Evolutionary conservation across 2,113 vertebrate genomes (phyloP).

Genomic region (Strix uralensis): DNA sequence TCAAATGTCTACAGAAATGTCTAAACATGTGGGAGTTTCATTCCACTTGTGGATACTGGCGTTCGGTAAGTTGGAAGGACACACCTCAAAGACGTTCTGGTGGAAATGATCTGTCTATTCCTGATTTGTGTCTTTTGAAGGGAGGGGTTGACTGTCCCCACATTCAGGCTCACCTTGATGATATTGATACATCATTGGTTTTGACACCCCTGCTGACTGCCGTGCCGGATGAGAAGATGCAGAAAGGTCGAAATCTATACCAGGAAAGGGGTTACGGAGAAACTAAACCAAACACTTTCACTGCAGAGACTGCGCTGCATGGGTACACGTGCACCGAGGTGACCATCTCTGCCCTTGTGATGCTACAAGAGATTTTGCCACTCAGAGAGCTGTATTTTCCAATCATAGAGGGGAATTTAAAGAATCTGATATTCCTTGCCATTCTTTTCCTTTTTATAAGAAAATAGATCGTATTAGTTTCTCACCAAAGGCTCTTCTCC

Average conservation of each 20-base stretch:
- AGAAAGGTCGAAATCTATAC: background rate
- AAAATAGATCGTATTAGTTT: background rate
- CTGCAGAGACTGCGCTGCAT: too few species aligned
- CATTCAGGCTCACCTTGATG: background rate
- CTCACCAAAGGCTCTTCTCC: background rate
- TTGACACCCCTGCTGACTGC: background rate
- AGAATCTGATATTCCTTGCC: background rate
- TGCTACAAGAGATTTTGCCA: background rate
- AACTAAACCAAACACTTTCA: rapidly evolving
- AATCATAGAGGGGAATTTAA: background rate
- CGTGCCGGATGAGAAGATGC: background rate
- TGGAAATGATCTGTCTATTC: background rate
- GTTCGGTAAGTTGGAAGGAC: background rate
- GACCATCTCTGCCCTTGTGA: background rate
- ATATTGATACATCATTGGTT: background rate
- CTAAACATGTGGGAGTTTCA: background rate
- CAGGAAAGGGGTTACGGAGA: background rate
- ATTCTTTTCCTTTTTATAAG: background rate
- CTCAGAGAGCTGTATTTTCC: background rate
- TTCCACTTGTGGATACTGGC: background rate
- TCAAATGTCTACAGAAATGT: background rate
- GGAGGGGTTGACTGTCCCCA: background rate
- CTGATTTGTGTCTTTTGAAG: background rate
- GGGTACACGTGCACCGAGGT: rapidly evolving
- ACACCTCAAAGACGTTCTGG: background rate